Evolutionary conservation across 2,113 vertebrate species (phyloP), one percentile per base, ranked within the genome.

Genomic region (Equus quagga): DNA sequence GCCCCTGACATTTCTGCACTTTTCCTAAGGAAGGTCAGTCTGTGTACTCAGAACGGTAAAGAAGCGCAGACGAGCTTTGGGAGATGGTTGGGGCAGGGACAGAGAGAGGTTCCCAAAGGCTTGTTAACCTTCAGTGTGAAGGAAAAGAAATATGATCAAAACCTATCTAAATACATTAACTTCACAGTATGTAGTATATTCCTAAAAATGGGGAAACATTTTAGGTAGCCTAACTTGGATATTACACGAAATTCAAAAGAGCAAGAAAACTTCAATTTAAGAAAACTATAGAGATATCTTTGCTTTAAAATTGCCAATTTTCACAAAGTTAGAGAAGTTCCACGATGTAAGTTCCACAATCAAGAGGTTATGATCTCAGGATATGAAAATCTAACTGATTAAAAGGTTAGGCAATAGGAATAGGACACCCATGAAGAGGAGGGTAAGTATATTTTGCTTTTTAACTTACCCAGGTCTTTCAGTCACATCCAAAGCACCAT

Each of bases 401-500:
- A 62, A 56, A 81, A 82, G 33, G 4, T 44, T 23, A 54, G n/a
- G 36, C 89, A n/a, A 15, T 2, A 24, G 18, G 12, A 67, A 60
- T 1, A 33, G n/a, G 33, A 12, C 2, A 7, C 44, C 41, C 44
- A 8, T 14, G 1, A 81, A 72, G 54, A 58, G 44, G 0, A 69
- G 6, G 12, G 33, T 64, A 51, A 56, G 19, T 26, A 17, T 41
- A 60, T 3, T 44, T 41, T 21, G 72, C 41, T 67, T 81, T 2
- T 58, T 23, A 2, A 72, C 97, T 98, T 96, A 99, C 99, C 70
- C 92, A 92, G n/a, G 4, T n/a, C 1, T 79, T 81, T 64, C 70
- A 0, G 23, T 98, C 95, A 98, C 97, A 94, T 82, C 72, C 62
- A 87, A 96, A 70, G 87, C 0, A 7, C 3, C 0, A 0, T 60